phyloP scores from a whole-genome alignment of 2,797 vertebrate species.

The Microcaecilia unicolor region DNA sequence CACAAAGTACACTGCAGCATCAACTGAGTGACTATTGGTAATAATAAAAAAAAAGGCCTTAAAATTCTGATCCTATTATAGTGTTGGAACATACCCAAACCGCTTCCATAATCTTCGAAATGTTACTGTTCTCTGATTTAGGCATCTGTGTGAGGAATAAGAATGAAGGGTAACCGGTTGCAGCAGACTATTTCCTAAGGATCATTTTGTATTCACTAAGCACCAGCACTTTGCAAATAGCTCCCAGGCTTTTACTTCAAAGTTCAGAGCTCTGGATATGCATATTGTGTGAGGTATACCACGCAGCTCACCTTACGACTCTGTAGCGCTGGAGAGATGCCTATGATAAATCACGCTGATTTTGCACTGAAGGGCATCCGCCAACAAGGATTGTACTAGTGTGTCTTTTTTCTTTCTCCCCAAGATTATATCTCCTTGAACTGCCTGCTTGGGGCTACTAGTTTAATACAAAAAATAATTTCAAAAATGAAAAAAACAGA shows the following conservation, averaged over 20 bases:
- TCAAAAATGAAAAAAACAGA: constrained; percentile 33
- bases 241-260: constrained; percentile 62
- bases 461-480: constrained; percentile 33
- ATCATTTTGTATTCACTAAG: constrained; percentile 67
- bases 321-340: constrained; percentile 36
- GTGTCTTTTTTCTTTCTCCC: constrained; percentile 9
- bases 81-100: constrained; percentile 65
- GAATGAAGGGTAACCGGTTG: constrained; percentile 65
- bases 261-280: constrained; percentile 54
- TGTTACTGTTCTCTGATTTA: constrained; percentile 71
- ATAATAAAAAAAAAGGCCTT: constrained; percentile 66
- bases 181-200: constrained; percentile 60
- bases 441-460: constrained; percentile 33
- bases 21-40: constrained; percentile 67
- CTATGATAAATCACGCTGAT: constrained; percentile 43
- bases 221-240: constrained; percentile 66
- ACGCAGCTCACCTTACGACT: constrained; percentile 37
- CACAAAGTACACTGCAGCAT: constrained; percentile 64
- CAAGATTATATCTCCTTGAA: constrained; percentile 40
- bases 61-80: constrained; percentile 71
- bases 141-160: constrained; percentile 72
- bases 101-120: constrained; percentile 67
- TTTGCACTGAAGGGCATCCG: constrained; percentile 41
- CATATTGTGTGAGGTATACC: constrained; percentile 40
- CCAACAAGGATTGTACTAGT: constrained; percentile 34